Conservation (phyloP, 2,888 invertebrate genomes). For the Agapetus fuscipes region DNA sequence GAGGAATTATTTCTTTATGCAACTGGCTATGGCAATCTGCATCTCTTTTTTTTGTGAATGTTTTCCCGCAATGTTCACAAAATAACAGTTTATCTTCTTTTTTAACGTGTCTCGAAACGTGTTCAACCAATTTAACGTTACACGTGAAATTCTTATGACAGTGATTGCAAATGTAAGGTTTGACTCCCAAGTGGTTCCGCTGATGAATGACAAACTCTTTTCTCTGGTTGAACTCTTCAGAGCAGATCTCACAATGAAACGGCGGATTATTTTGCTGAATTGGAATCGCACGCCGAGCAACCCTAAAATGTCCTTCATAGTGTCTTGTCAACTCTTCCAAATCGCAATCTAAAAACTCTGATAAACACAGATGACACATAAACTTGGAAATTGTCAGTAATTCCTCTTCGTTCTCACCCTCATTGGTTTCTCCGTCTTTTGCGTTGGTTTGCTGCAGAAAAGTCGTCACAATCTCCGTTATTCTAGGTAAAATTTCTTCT, state of each 20-base stretch:
- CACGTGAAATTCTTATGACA: conserved; percentile 22
- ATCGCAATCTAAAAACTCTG: conserved; percentile 22
- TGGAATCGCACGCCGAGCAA: too few species aligned
- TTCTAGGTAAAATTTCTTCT: conserved; percentile 15
- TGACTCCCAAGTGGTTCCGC: conserved; percentile 20
- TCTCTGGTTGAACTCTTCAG: conserved; percentile 21
- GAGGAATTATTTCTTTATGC: conserved; percentile 20
- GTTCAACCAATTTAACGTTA: conserved; percentile 18
- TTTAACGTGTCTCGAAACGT: conserved; percentile 10
- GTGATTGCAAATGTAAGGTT: conserved; percentile 22
- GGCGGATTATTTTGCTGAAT: conserved; percentile 13
- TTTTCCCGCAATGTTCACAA: conserved; percentile 23
- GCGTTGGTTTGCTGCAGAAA: not conserved
- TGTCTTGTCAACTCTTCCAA: conserved; percentile 24
- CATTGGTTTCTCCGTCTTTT: not conserved
- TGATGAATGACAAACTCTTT: conserved; percentile 22
- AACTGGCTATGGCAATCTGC: conserved; percentile 25
- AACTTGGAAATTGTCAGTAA: conserved; percentile 11
- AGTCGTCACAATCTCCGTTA: conserved; percentile 4
- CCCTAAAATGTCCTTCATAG: conserved; percentile 24
- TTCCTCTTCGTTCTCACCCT: conserved; percentile 4
- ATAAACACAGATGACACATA: conserved; percentile 25
- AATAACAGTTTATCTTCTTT: conserved; percentile 12
- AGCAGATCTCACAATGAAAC: conserved; percentile 23
- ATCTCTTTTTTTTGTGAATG: conserved; percentile 23